Evolutionary conservation across 1,140 invertebrate genomes (phyloP).

Genomic region (Zaprionus taronus): DNA sequence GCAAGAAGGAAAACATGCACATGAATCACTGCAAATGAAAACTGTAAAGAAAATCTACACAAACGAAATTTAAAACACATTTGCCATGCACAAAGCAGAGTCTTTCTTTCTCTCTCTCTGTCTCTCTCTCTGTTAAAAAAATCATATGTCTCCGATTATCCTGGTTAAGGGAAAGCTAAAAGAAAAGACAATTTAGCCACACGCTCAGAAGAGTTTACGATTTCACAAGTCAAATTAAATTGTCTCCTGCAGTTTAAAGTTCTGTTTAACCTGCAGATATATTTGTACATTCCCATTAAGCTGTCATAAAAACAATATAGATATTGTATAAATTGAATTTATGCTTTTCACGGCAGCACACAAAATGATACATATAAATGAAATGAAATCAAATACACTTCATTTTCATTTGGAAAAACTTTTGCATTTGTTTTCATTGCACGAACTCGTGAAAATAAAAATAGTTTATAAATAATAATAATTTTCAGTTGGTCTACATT

Average conservation of each 20-base stretch:
- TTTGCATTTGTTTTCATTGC: too few relatives aligned
- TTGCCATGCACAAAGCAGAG: constrained; percentile 15
- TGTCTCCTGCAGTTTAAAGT: background rate
- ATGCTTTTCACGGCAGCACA: too few relatives aligned
- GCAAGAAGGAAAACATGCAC: constrained; percentile 31
- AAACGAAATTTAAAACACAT: constrained; percentile 64
- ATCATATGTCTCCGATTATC: background rate
- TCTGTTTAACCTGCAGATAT: background rate
- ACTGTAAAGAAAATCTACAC: constrained; percentile 50
- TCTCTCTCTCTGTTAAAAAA: background rate
- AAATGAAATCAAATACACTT: background rate
- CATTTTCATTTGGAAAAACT: too few relatives aligned
- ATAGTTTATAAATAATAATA: too few relatives aligned
- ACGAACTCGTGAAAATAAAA: too few relatives aligned
- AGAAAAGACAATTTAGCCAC: background rate
- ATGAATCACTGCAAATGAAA: constrained; percentile 38
- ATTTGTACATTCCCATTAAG: too few relatives aligned
- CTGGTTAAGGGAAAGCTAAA: background rate
- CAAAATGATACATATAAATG: background rate
- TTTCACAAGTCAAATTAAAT: background rate
- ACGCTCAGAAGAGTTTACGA: background rate
- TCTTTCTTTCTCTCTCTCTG: background rate
- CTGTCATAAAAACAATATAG: too few relatives aligned
- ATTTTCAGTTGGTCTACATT: too few relatives aligned
- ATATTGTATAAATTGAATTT: too few relatives aligned